Conservation (phyloP, 2,113 vertebrate genomes). For the Sisor rabdophorus region DNA sequence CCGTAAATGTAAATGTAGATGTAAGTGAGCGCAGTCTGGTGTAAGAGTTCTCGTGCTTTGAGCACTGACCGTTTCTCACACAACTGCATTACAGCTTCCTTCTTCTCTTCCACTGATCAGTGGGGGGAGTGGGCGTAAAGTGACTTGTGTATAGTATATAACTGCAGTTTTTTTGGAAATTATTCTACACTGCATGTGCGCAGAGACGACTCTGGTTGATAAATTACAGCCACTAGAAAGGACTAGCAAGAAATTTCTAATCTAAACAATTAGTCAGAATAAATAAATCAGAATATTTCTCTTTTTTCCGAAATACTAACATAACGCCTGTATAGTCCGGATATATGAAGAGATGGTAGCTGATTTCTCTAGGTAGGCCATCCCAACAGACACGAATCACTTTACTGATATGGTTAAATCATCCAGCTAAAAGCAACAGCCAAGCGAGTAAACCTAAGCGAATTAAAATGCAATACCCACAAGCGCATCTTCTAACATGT, state of each 20-base stretch:
- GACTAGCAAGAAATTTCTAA: not conserved
- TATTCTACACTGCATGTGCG: too few relatives aligned
- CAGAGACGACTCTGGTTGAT: not conserved
- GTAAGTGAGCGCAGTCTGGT: too few relatives aligned
- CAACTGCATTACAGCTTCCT: constrained; percentile 48
- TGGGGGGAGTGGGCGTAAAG: constrained; percentile 62
- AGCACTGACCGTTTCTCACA: constrained; percentile 50
- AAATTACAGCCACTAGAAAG: not conserved
- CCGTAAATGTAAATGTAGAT: too few relatives aligned
- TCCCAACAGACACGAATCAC: not conserved
- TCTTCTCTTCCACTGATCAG: constrained; percentile 52
- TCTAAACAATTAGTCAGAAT: not conserved
- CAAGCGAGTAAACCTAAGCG: not conserved
- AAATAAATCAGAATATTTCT: too few relatives aligned
- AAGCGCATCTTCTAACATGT: not conserved
- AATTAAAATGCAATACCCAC: constrained; percentile 7
- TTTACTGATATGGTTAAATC: not conserved
- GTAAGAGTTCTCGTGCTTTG: not conserved
- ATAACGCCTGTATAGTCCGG: not conserved
- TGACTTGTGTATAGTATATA: constrained; percentile 53
- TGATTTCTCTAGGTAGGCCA: not conserved
- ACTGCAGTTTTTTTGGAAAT: not conserved
- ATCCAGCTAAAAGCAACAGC: not conserved
- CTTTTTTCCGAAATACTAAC: not conserved
- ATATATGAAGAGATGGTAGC: not conserved